A percentile compares a stretch with the other conserved stretches of the same genome.
phyloP scores from a whole-genome alignment of 2,888 invertebrate genomes.

The Sthenelais limicola region DNA sequence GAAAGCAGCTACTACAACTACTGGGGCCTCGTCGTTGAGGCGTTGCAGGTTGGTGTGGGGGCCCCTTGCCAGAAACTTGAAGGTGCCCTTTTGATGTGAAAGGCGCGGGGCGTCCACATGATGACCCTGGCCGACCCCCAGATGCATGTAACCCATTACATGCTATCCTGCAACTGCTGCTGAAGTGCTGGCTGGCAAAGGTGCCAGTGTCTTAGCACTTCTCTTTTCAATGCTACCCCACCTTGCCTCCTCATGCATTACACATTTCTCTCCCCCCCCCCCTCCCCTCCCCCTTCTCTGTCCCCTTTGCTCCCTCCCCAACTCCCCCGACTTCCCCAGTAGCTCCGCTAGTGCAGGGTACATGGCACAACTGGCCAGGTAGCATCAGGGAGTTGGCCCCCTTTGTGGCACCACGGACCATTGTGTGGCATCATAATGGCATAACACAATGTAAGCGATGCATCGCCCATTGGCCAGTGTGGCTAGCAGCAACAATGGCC shows the following conservation, averaged over 20 bases:
- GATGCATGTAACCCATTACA: too few relatives aligned
- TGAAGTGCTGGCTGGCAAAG: too few relatives aligned
- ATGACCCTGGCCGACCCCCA: too few relatives aligned
- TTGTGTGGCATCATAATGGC: conserved; percentile 35
- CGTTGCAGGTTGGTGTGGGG: not conserved
- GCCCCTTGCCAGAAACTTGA: not conserved
- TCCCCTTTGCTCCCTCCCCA: not conserved
- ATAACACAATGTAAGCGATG: conserved; percentile 34
- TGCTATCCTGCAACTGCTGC: too few relatives aligned
- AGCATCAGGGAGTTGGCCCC: not conserved
- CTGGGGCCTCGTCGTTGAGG: not conserved
- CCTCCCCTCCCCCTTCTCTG: not conserved
- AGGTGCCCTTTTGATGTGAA: not conserved
- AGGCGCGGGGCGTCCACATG: not conserved
- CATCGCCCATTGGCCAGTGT: not conserved
- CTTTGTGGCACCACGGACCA: conserved; percentile 19
- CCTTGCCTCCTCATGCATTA: too few relatives aligned
- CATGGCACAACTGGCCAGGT: too few relatives aligned
- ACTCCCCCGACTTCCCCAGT: not conserved
- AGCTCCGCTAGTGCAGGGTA: too few relatives aligned
- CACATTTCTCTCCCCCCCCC: not conserved
- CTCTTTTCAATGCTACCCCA: too few relatives aligned
- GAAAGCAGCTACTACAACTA: too few relatives aligned
- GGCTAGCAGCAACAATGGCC: conserved; percentile 40
- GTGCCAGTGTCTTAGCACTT: too few relatives aligned